Evolutionary conservation across 2,113 vertebrate species (phyloP), one percentile per base, ranked within the genome.

Genomic region (Regulus satrapa): DNA sequence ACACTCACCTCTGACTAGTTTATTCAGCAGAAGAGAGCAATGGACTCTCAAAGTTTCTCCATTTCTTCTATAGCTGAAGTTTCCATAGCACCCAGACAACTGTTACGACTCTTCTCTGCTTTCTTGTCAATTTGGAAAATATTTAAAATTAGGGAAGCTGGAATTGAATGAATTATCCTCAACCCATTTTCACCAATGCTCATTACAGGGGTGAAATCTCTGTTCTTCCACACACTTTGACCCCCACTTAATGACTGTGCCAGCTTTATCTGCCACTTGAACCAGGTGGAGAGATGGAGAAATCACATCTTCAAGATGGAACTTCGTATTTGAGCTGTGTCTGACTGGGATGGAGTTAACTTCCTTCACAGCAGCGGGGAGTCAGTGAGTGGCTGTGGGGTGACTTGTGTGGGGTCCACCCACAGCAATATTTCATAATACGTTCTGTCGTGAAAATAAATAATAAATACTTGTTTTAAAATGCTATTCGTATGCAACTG

Each of bases 281-380:
- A 41, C 11, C 46, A 62, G 40, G 29, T 46, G 23, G 11, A 84
- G 29, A 87, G 32, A 72, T 12, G n/a, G 46, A 40, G 29, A 79
- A 8, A 51, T 68, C 36, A 46, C 1, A 0, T 58, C 17, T 36
- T 4, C 0, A 77, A 87, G n/a, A 12, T 18, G 15, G 32, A 78
- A 43, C 13, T 88, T 71, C 6, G 2, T 66, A 9, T 66, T 74
- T 77, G 12, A 81, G 24, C 49, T 46, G 5, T 51, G 46, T 34
- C 26, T 54, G 64, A 2, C 18, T 58, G 43, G 10, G 45, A 46
- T 87, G 63, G 43, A 38, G 32, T 32, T 76, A 58, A 58, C 29
- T 62, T 85, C 23, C 46, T 52, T 74, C 56, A 36, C 7, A 18
- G 38, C 4, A 54, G 38, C 1, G 0, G 12, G n/a, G 9, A 75